Conservation (phyloP, 2,797 vertebrate species). For the Sciurus vulgaris region DNA sequence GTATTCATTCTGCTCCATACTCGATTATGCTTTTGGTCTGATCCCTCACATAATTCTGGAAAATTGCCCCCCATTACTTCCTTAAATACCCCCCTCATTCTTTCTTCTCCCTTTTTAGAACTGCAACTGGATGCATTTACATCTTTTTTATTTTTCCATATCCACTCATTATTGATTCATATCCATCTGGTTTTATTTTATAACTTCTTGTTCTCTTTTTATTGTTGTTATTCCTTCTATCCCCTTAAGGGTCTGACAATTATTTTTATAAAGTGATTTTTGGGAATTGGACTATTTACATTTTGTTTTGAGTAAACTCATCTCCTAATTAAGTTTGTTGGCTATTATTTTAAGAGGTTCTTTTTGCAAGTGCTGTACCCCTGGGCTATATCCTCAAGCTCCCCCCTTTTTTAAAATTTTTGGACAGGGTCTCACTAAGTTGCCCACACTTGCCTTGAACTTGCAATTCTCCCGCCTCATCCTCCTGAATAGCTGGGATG, state of each 20-base stretch:
- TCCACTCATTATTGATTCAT: neutral
- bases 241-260: neutral
- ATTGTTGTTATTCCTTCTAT: neutral
- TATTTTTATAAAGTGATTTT: conserved; percentile 27
- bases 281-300: neutral
- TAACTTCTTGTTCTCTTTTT: neutral
- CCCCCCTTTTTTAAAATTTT: neutral
- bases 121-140: neutral
- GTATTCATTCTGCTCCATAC: neutral
- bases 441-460: neutral
- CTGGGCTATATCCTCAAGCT: no score
- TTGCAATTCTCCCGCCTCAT: neutral
- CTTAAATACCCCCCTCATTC: neutral
- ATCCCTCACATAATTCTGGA: neutral
- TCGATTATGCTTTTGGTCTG: neutral
- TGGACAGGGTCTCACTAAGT: neutral
- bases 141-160: neutral
- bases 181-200: conserved; percentile 6
- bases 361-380: no score
- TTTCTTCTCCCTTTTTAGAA: neutral
- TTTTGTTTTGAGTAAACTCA: neutral
- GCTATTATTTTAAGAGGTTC: neutral
- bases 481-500: neutral
- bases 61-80: neutral
- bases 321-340: neutral